A percentile compares a stretch with the other conserved stretches of the same genome.
Conservation (phyloP, 1,140 invertebrate genomes). For the Ips nitidus region DNA sequence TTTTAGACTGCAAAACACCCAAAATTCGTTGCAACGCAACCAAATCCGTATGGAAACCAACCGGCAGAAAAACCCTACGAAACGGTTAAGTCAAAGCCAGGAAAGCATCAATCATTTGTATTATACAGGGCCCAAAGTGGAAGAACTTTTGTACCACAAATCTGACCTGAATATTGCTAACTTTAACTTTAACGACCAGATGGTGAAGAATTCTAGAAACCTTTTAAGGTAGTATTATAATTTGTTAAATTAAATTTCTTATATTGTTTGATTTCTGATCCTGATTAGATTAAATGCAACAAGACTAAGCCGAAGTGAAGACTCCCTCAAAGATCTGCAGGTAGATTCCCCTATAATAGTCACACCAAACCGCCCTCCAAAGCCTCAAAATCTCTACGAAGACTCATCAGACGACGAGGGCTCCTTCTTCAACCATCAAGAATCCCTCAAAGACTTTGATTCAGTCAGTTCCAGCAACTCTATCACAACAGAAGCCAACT, state of each 20-base stretch:
- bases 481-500: conserved; percentile 66
- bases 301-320: conserved; percentile 47
- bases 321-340: conserved; percentile 44
- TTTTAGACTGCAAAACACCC: conserved; percentile 24
- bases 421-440: conserved; percentile 53
- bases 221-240: conserved; percentile 25
- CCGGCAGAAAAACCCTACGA: conserved; percentile 15
- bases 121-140: conserved; percentile 9
- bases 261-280: background rate
- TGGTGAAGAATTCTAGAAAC: conserved; percentile 31
- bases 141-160: conserved; percentile 22
- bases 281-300: conserved; percentile 40
- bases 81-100: conserved; percentile 38
- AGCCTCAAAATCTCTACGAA: conserved; percentile 6
- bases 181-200: conserved; percentile 20
- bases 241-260: background rate
- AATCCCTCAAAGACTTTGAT: conserved; percentile 53
- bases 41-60: conserved; percentile 21
- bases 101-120: conserved; percentile 37
- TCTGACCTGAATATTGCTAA: conserved; percentile 30
- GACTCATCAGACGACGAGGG: conserved; percentile 53
- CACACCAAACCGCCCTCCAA: conserved; percentile 24
- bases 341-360: conserved; percentile 25
- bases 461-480: conserved; percentile 60
- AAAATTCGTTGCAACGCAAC: conserved; percentile 28